phyloP scores from a whole-genome alignment of 2,797 vertebrate genomes.

The Brotula barbata region DNA sequence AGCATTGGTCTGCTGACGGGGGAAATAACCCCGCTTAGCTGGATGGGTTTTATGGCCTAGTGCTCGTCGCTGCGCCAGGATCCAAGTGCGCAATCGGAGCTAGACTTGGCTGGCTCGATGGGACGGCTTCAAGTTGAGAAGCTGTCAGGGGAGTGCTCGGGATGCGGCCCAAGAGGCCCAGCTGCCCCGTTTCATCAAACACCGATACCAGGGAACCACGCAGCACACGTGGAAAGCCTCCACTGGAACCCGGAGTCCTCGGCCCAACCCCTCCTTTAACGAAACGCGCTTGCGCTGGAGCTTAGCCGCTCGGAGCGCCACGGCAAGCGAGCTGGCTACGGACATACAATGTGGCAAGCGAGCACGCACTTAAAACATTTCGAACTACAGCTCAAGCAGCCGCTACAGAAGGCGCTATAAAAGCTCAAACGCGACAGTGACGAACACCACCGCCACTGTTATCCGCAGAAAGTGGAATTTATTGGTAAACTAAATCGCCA shows the following conservation, averaged over 20 bases:
- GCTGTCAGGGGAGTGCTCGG: constrained; percentile 7
- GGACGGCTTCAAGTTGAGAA: constrained; percentile 40
- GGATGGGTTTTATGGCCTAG: constrained; percentile 75
- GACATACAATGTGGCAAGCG: constrained; percentile 67
- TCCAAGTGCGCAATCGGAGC: constrained; percentile 69
- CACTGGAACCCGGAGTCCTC: constrained; percentile 39
- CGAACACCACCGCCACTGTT: too few relatives aligned
- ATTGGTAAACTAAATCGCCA: constrained; percentile 18
- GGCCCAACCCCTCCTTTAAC: constrained; percentile 70
- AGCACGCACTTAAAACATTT: constrained; percentile 43
- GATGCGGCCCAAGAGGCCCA: constrained; percentile 5
- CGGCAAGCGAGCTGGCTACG: constrained; percentile 64
- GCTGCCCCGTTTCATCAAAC: constrained; percentile 24
- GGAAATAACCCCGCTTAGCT: constrained; percentile 64
- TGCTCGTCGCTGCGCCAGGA: constrained; percentile 56
- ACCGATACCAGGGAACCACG: constrained; percentile 22
- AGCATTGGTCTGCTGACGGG: constrained; percentile 64
- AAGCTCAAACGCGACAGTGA: rapidly evolving
- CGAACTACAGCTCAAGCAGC: neutral
- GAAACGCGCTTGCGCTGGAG: constrained; percentile 68
- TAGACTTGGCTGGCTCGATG: constrained; percentile 18
- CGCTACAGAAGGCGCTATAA: rapidly evolving
- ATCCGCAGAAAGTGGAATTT: neutral
- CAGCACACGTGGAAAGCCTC: constrained; percentile 69
- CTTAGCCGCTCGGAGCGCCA: constrained; percentile 61